A percentile compares a stretch with the other conserved stretches of the same genome.
These are phyloP conservation scores for Apis florea DNA, from an alignment of 1,140 invertebrate genomes.

Conservation along the genomic window DNA sequence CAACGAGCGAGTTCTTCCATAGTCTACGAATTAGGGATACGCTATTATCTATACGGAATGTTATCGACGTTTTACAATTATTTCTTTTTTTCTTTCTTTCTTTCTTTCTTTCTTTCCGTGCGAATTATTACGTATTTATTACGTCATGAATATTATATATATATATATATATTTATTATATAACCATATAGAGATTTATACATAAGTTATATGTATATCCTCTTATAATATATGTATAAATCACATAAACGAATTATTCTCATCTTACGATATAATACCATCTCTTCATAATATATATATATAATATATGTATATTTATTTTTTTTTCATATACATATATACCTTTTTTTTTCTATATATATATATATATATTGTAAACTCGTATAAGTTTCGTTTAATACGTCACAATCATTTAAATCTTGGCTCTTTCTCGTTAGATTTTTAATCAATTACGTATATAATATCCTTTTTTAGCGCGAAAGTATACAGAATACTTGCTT, in stretches of 20 bases:
- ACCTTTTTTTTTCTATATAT: neutral
- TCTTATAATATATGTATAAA: constrained; percentile 52
- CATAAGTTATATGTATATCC: constrained; percentile 9
- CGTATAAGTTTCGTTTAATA: constrained; percentile 46
- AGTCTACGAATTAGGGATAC: constrained; percentile 6
- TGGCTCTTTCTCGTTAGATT: constrained; percentile 40
- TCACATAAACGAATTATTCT: constrained; percentile 60
- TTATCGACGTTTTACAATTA: constrained; percentile 6
- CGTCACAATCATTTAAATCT: constrained; percentile 47
- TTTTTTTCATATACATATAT: constrained; percentile 42
- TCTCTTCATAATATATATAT: constrained; percentile 60
- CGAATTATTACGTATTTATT: constrained; percentile 27
- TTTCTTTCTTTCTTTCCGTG: neutral
- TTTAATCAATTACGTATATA: neutral
- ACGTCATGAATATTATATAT: neutral
- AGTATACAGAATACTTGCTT: constrained; percentile 17
- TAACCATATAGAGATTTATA: constrained; percentile 42
- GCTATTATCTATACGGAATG: constrained; percentile 37
- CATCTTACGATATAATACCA: constrained; percentile 53
- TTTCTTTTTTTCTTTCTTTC: neutral
- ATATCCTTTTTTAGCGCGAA: constrained; percentile 5
- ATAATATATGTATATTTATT: constrained; percentile 54
- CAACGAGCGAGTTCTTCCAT: neutral
- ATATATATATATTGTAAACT: constrained; percentile 33
- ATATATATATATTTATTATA: neutral